Percentiles rank a stretch among this genome's conserved stretches.
Conservation (phyloP, 2,113 vertebrate genomes). For the Halcyon malimbica region DNA sequence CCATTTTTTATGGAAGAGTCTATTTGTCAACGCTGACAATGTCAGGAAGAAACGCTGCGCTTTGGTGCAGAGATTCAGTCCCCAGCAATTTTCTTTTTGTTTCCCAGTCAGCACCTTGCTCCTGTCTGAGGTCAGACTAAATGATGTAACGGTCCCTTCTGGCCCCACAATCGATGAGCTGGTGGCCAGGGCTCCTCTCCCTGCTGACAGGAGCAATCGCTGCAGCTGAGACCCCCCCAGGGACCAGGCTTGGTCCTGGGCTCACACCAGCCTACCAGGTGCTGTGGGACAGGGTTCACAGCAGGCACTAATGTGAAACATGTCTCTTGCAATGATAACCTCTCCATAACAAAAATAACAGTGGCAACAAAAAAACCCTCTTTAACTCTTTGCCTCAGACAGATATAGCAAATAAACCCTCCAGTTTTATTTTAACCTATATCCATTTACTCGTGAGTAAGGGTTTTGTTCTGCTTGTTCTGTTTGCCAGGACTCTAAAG, state of each 20-base stretch:
- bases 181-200: background rate
- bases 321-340: background rate
- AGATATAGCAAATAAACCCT: background rate
- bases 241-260: background rate
- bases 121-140: slow-evolving; percentile 4
- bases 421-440: background rate
- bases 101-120: background rate
- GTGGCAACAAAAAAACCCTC: background rate
- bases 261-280: background rate
- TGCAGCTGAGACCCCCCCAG: slow-evolving; percentile 30
- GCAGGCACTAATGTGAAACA: background rate
- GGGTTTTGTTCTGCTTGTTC: background rate
- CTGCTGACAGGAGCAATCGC: background rate
- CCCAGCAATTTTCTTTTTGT: background rate
- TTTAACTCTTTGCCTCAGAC: background rate
- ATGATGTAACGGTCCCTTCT: slow-evolving; percentile 20
- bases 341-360: background rate
- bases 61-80: background rate
- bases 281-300: background rate
- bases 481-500: background rate
- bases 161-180: background rate
- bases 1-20: background rate
- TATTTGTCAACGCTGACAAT: background rate
- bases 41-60: background rate
- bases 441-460: background rate